Base-by-base conservation (phyloP, 2,797 vertebrate genomes). In the Anguilla pacifica region DNA sequence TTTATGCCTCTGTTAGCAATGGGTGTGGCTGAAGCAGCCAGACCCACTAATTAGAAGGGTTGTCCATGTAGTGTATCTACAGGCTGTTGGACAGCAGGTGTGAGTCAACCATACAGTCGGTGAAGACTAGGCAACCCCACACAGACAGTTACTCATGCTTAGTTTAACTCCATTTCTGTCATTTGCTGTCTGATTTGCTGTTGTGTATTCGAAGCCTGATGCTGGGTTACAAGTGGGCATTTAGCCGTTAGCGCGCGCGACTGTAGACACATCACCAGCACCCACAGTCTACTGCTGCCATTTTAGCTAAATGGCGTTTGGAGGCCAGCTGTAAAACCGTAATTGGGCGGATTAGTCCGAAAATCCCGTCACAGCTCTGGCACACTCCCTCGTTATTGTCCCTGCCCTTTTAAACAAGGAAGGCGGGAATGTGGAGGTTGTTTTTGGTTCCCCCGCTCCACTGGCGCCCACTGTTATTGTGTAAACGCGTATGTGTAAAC, bases 81-180 rank as follows among this genome's bases (percentile, higher is more conserved):
- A 93, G 94, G 92, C 93, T 93, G 92, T 89, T 91, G 77, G 90
- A 61, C 92, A 92, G 93, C 91, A 91, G 94, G 93, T 88, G 89
- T 92, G 90, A 88, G 93, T 94, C 94, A 93, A 91, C 93, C 15
- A 84, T 94, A 94, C 92, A 90, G 92, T 92, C 92, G 92, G 91
- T 90, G 89, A 86, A 88, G 86, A 87, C 9, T 86, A 86, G 89
- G 22, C 13, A 35, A 35, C 13, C 35, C 28, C 6, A 59, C 59
- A 67, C 31, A 92, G n/a, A 86, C 72, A 92, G 88, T 93, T 93
- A 87, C 72, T 87, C 31, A 35, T 84, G 93, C 90, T 43, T 87
- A 88, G 90, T 90, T 90, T 86, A 90, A 91, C 35, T 6, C 39
- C 17, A 46, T 88, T 92, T 82, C 35, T 79, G 46, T 51, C 79